A percentile compares a stretch with the other conserved stretches of the same genome.
phyloP scores from a whole-genome alignment of 2,113 vertebrate species.

The Heliornis fulica region DNA sequence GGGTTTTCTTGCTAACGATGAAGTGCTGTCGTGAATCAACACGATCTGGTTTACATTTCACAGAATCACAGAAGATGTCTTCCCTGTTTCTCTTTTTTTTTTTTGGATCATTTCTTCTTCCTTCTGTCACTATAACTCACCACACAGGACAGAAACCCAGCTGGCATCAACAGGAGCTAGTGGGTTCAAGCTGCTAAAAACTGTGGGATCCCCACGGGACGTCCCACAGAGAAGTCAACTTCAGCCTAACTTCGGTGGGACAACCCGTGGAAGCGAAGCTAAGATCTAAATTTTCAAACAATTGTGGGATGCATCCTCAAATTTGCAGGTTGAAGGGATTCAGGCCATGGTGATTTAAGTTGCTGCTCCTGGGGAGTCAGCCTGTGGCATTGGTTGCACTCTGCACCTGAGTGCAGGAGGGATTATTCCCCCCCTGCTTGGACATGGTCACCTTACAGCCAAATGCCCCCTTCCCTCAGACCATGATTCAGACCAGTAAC shows the following conservation, averaged over 20 bases:
- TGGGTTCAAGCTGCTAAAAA: not conserved
- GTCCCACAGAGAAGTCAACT: not conserved
- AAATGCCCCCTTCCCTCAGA: not conserved
- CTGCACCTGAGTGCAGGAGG: not conserved
- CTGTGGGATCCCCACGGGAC: not conserved
- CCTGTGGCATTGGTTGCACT: not conserved
- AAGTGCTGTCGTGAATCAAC: not conserved
- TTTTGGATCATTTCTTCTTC: slow-evolving; percentile 5
- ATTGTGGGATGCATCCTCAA: not conserved
- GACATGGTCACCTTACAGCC: not conserved
- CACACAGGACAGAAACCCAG: not conserved
- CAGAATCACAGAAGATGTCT: no score
- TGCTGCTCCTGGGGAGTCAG: not conserved
- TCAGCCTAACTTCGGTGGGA: not conserved
- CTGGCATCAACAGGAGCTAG: not conserved
- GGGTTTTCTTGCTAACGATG: slow-evolving; percentile 3
- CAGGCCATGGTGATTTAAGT: not conserved
- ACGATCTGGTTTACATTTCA: not conserved
- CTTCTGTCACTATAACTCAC: not conserved
- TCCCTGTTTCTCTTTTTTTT: not conserved
- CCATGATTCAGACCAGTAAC: not conserved
- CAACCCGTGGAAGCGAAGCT: not conserved
- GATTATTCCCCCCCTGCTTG: not conserved
- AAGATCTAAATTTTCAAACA: not conserved
- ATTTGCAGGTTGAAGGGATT: not conserved